Percentiles rank a stretch among this genome's conserved stretches.
Conservation (phyloP, 2,888 invertebrate species). For the Acleris literana region DNA sequence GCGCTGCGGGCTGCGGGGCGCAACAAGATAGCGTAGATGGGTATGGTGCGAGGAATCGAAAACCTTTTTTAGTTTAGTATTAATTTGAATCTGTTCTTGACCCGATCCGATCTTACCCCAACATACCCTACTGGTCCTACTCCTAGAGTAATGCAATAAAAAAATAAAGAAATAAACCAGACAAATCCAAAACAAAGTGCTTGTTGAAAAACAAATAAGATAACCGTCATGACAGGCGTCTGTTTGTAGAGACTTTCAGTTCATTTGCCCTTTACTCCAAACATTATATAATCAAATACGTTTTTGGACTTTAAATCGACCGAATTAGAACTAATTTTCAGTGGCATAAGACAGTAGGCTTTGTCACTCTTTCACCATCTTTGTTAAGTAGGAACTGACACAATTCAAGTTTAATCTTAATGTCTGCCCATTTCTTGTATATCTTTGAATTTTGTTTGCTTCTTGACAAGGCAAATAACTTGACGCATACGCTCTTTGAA, state of each 20-base stretch:
- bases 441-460: background rate
- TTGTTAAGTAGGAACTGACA: constrained; percentile 1
- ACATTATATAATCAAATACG: background rate
- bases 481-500: no score
- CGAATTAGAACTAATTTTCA: background rate
- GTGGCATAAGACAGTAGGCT: background rate
- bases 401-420: constrained; percentile 9
- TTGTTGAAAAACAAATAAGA: constrained; percentile 26
- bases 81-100: no score
- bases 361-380: constrained; percentile 21
- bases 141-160: no score
- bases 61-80: no score
- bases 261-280: constrained; percentile 14
- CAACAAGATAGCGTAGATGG: no score
- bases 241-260: constrained; percentile 25
- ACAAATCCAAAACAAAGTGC: constrained; percentile 8
- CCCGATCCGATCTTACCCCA: no score
- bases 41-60: no score
- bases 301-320: background rate
- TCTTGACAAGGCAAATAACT: background rate
- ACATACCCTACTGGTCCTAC: no score
- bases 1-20: no score
- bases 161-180: background rate
- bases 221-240: constrained; percentile 12
- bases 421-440: no score